Base-by-base conservation (phyloP, 2,113 vertebrate species). In the Euleptes europaea region DNA sequence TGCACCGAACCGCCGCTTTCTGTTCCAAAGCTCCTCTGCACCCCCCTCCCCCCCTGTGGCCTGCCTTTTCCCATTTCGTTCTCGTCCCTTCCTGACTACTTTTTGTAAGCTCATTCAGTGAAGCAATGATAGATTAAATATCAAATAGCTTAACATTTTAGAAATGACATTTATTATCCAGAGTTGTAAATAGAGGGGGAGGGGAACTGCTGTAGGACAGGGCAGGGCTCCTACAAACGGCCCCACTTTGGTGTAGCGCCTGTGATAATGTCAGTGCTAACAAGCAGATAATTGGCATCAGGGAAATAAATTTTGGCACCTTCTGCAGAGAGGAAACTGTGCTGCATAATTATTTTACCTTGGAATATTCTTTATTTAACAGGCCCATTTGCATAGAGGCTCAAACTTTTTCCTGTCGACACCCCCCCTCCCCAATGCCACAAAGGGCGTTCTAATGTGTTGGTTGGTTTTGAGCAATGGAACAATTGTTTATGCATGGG, bases 281-380 rank as follows among this genome's bases (percentile, higher is more conserved):
- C 95, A 96, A 96, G 95, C 95, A 93, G 91, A 94, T 96, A 96
- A 96, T 95, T 96, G 94, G 96, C 95, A 96, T 95, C 51, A 66
- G 94, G 92, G 95, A 96, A 94, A 96, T 95, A 94, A 95, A 96
- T 95, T 96, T 96, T 96, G 94, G 94, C 95, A 96, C 94, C 95
- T 96, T 96, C 94, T 93, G 94, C 93, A 93, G 90, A 96, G 95
- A 95, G 94, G 92, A 94, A 95, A 94, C 92, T 86, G 85, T 82
- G 93, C 92, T 95, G 95, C 94, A 96, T 95, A 95, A 95, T 95
- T 95, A 96, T 96, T 96, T 94, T 94, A 95, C 95, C 95, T 94
- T 91, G 93, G 95, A 95, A 95, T 95, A 95, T 95, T 95, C 94
- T 94, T 95, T 94, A 94, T 96, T 96, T 95, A 95, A 94, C 89